Percentiles rank a stretch among this genome's conserved stretches.
Conservation (phyloP, 2,113 vertebrate species). For the Brachypteracias leptosomus region DNA sequence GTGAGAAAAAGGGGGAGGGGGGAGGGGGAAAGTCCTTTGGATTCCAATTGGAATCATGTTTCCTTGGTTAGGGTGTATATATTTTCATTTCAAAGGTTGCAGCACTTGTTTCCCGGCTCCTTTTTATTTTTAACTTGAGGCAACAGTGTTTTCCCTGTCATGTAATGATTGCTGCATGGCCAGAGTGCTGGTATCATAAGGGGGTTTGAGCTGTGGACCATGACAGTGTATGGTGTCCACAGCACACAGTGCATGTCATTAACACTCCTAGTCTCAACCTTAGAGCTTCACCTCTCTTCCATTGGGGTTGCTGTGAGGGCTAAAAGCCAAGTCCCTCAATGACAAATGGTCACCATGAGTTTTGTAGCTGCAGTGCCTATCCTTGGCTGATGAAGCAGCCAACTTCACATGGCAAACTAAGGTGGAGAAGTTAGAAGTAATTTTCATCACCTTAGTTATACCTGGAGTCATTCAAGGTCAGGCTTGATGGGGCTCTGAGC, state of each 20-base stretch:
- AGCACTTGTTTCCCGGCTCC: neutral
- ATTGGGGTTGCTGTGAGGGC: neutral
- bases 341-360: neutral
- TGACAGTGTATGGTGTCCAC: rapidly evolving
- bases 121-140: neutral
- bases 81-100: conserved; percentile 41
- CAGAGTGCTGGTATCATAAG: rapidly evolving
- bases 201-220: neutral
- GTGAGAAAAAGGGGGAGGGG: neutral
- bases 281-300: neutral
- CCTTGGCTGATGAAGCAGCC: neutral
- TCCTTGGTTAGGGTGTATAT: neutral
- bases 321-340: neutral
- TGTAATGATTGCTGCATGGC: neutral
- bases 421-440: neutral
- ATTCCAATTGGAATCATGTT: neutral
- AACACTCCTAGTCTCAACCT: neutral
- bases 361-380: neutral
- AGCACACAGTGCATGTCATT: neutral
- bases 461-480: too few species aligned
- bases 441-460: neutral
- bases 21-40: neutral
- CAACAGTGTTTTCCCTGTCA: neutral
- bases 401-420: neutral
- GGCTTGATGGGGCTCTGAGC: too few species aligned